Percentiles rank a stretch among this genome's conserved stretches.
phyloP scores from a whole-genome alignment of 2,888 invertebrate genomes.

The Agrotis ipsilon region DNA sequence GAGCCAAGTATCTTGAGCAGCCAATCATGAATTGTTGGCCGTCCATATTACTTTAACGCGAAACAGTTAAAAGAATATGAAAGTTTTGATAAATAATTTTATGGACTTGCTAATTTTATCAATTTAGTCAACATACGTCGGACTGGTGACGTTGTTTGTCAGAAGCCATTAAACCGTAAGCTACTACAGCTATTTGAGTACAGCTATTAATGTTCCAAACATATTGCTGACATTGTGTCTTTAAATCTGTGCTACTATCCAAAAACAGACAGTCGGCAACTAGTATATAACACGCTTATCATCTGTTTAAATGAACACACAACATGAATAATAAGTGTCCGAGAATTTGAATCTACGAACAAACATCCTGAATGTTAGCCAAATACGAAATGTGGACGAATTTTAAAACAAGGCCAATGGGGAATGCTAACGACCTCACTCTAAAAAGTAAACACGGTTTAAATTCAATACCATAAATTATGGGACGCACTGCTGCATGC shows the following conservation, averaged over 20 bases:
- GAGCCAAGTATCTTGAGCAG: slow-evolving; percentile 5
- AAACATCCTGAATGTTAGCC: slow-evolving; percentile 70
- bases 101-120: slow-evolving; percentile 13
- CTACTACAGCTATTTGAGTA: slow-evolving; percentile 31
- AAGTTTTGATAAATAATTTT: background rate
- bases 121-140: slow-evolving; percentile 6
- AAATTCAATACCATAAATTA: slow-evolving; percentile 59
- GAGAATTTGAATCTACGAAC: slow-evolving; percentile 60
- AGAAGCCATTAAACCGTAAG: slow-evolving; percentile 20
- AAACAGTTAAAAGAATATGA: slow-evolving; percentile 6
- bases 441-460: slow-evolving; percentile 60
- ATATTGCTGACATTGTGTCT: background rate
- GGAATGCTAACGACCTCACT: slow-evolving; percentile 61
- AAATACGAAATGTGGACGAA: slow-evolving; percentile 68
- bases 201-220: slow-evolving; percentile 16
- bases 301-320: slow-evolving; percentile 25
- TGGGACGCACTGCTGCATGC: slow-evolving; percentile 49
- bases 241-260: background rate
- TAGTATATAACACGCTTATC: background rate
- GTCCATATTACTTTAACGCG: background rate
- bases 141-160: slow-evolving; percentile 16
- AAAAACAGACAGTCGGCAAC: slow-evolving; percentile 6
- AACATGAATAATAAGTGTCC: slow-evolving; percentile 31
- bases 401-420: slow-evolving; percentile 55
- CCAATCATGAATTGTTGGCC: slow-evolving; percentile 1